Evolutionary conservation across 2,113 vertebrate species (phyloP), one percentile per base, ranked within the genome.

Genomic region (Leptobrachium ailaonicum): DNA sequence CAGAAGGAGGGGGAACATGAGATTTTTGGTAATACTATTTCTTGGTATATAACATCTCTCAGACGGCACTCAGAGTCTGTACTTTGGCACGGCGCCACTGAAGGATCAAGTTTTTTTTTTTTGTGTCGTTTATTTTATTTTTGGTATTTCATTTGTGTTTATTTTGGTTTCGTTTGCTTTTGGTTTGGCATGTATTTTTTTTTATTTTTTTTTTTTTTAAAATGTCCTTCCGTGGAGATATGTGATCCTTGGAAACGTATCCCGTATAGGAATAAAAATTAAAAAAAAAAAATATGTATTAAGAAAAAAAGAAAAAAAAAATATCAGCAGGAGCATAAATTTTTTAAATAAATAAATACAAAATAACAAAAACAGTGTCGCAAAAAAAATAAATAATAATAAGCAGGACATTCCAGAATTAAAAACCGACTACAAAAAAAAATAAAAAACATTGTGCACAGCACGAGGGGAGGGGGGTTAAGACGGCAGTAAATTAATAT

Each of bases 281-380:
- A 1, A 32, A 66, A 54, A 54, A 54, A 54, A 13, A 67, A 67
- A 67, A 7, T 73, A 79, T 79, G 69, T 60, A 82, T 80, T 80
- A 86, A 83, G 84, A 83, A 74, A 86, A 85, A 85, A 85, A 88
- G 85, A 83, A 86, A 84, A 83, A 77, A n/a, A 71, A 62, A 73
- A 72, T 32, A 14, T 54, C 41, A 56, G 77, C 69, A 72, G 69
- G 68, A 54, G 47, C 45, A 76, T 32, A 32, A 32, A 1, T 32
- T 32, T 32, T 32, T 32, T 79, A 83, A 85, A 79, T 86, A 86
- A 87, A 88, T 88, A 87, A 87, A 89, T 88, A 82, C 85, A 76
- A 84, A 83, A 44, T 85, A 83, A 87, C 86, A 86, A 88, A 88
- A 84, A 77, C 43, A 5, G 10, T 47, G 32, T 13, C 13, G 41